Percentiles rank a stretch among this genome's conserved stretches.
These are phyloP conservation scores for Naso thynnoides DNA, from an alignment of 2,797 vertebrate genomes.

Conservation along the genomic window DNA sequence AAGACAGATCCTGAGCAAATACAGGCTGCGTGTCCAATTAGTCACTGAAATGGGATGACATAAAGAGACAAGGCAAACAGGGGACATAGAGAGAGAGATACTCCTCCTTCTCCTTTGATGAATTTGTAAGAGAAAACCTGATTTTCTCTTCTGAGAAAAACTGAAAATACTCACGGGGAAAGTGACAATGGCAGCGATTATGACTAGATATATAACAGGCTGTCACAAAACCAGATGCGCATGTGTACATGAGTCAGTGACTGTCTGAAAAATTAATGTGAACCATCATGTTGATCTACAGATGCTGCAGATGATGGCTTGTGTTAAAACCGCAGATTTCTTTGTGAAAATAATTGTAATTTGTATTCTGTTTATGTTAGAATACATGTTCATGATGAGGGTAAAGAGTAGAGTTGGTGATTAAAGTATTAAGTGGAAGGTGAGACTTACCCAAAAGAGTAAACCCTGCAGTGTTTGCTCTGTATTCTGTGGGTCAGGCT, in stretches of 20 bases:
- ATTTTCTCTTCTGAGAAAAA: not conserved
- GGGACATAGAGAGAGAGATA: not conserved
- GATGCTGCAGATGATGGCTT: not conserved
- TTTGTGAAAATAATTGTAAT: not conserved
- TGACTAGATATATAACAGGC: constrained; percentile 17
- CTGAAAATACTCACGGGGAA: constrained; percentile 6
- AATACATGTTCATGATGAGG: not conserved
- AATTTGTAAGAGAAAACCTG: not conserved
- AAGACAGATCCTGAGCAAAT: constrained; percentile 5
- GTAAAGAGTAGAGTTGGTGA: not conserved
- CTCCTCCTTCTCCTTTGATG: not conserved
- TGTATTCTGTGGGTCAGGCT: constrained; percentile 88
- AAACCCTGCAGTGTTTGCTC: constrained; percentile 90
- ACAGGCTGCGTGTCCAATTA: constrained; percentile 27
- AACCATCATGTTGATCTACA: not conserved
- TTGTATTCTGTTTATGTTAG: not conserved
- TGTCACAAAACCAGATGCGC: constrained; percentile 37
- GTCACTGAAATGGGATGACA: constrained; percentile 1
- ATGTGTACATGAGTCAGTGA: constrained; percentile 17
- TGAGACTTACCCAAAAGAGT: constrained; percentile 92
- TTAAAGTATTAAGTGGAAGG: not conserved
- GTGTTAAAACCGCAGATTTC: not conserved
- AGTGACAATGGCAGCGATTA: constrained; percentile 1
- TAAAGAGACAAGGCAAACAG: constrained; percentile 18
- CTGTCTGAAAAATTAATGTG: constrained; percentile 18